These are phyloP conservation scores for Drosophila subsilvestris DNA, from an alignment of 2,888 invertebrate genomes.

Conservation along the genomic window DNA sequence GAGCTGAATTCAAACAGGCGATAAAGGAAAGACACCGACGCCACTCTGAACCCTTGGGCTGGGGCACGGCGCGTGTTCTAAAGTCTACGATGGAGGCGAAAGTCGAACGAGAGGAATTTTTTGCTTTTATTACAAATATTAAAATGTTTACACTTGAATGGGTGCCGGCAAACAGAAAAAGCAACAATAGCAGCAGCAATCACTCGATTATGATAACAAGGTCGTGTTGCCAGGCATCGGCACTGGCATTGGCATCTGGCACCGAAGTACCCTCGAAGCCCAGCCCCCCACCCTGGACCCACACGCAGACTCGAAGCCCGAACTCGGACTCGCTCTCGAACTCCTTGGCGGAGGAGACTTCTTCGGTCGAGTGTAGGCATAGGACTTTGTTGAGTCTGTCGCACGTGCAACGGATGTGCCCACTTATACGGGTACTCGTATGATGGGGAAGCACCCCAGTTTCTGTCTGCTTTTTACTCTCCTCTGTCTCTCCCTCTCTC, in stretches of 20 bases:
- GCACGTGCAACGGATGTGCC: slow-evolving; percentile 50
- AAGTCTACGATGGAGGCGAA: slow-evolving; percentile 11
- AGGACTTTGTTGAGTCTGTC: slow-evolving; percentile 12
- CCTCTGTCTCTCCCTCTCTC: background rate
- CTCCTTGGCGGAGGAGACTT: slow-evolving; percentile 1
- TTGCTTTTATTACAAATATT: slow-evolving; percentile 68
- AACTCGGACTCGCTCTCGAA: background rate
- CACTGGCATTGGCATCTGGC: slow-evolving; percentile 2
- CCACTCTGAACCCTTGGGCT: background rate
- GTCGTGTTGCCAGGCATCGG: slow-evolving; percentile 30
- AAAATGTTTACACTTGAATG: slow-evolving; percentile 73
- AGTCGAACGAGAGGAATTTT: slow-evolving; percentile 22
- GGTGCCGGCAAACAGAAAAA: slow-evolving; percentile 35
- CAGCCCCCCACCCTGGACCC: background rate
- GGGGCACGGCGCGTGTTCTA: slow-evolving; percentile 37
- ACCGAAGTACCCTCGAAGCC: background rate
- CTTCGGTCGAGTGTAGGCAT: slow-evolving; percentile 8
- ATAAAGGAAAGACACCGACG: slow-evolving; percentile 8
- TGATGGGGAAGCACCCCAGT: slow-evolving; percentile 19
- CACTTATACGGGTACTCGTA: slow-evolving; percentile 22
- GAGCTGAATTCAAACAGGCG: slow-evolving; percentile 57
- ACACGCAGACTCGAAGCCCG: too few species aligned
- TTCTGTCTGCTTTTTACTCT: background rate
- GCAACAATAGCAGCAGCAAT: slow-evolving; percentile 47
- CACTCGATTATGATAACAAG: slow-evolving; percentile 64